phyloP scores from a whole-genome alignment of 2,797 vertebrate genomes.

The Heteromormyrus szaboi region DNA sequence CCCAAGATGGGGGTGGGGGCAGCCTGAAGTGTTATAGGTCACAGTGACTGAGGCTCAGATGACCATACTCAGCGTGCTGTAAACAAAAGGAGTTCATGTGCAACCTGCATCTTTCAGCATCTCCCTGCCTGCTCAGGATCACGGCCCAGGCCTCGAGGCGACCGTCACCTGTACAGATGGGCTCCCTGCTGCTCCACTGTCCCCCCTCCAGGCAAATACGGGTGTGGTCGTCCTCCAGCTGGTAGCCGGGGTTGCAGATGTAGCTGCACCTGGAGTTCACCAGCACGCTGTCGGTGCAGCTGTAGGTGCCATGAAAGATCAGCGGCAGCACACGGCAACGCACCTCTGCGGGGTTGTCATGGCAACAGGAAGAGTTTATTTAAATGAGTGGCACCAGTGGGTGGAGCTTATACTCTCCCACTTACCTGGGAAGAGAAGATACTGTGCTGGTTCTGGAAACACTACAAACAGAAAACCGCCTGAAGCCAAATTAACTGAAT shows the following conservation, averaged over 20 bases:
- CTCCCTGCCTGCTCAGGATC: background rate
- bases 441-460: background rate
- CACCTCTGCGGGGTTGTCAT: conserved; percentile 57
- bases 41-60: conserved; percentile 10
- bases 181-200: conserved; percentile 78
- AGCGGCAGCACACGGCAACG: conserved; percentile 74
- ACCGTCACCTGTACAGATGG: conserved; percentile 77
- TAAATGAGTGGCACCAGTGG: background rate
- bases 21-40: conserved; percentile 20
- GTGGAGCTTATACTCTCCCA: background rate
- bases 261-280: conserved; percentile 88
- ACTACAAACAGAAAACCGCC: background rate
- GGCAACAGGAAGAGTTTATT: conserved; percentile 25
- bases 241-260: conserved; percentile 74
- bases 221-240: conserved; percentile 74
- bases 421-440: conserved; percentile 4
- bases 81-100: background rate
- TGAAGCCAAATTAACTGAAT: background rate
- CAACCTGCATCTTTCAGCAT: background rate
- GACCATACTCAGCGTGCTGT: background rate
- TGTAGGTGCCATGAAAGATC: conserved; percentile 74
- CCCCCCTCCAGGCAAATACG: conserved; percentile 75
- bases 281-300: conserved; percentile 70
- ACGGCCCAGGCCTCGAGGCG: background rate
- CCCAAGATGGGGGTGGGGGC: background rate